These are phyloP conservation scores for Babyrousa celebensis DNA, from an alignment of 2,797 vertebrate species.

Conservation along the genomic window DNA sequence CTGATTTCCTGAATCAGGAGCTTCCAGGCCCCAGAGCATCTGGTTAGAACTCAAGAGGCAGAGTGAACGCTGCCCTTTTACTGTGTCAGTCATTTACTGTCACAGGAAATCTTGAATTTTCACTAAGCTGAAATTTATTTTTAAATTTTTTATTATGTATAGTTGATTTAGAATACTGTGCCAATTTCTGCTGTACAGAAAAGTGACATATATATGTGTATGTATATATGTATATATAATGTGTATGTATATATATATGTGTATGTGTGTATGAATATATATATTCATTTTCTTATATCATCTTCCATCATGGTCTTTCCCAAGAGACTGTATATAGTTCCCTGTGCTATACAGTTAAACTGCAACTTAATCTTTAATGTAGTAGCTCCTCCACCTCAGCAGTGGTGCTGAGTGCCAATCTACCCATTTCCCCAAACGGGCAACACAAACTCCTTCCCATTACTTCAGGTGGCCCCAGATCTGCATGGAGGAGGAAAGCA, in stretches of 20 bases:
- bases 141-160: too few species aligned
- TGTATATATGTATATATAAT: too few species aligned
- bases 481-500: background rate
- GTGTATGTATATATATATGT: too few species aligned
- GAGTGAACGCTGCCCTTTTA: background rate
- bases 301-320: too few species aligned
- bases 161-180: too few species aligned
- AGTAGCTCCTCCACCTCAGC: background rate
- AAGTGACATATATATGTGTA: too few species aligned
- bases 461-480: background rate
- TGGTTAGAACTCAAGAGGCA: background rate
- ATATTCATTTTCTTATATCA: too few species aligned
- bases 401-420: background rate
- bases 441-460: background rate
- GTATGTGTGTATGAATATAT: too few species aligned
- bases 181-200: too few species aligned
- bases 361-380: background rate
- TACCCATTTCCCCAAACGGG: background rate
- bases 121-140: background rate
- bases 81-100: background rate
- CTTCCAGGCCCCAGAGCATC: background rate
- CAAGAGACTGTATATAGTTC: too few species aligned
- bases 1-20: background rate
- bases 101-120: slow-evolving; percentile 26
- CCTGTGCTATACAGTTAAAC: too few species aligned